phyloP scores from a whole-genome alignment of 2,888 invertebrate species.

The Syrphus vitripennis region DNA sequence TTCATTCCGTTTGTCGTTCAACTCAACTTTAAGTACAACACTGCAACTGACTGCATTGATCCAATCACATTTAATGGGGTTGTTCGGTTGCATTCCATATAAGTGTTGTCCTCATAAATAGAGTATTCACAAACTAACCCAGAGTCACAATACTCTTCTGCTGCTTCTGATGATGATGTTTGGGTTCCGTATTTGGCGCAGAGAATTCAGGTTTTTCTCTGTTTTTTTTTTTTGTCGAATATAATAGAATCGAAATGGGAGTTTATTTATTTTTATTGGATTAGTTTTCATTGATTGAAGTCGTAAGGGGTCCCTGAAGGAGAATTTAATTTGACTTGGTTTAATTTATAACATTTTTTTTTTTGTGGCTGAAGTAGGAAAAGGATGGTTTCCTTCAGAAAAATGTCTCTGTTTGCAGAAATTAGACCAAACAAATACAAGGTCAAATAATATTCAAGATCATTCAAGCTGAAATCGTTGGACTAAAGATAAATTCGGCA shows the following conservation, averaged over 20 bases:
- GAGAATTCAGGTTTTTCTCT: constrained; percentile 29
- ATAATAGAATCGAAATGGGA: constrained; percentile 2
- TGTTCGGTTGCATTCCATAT: constrained; percentile 50
- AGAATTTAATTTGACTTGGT: background rate
- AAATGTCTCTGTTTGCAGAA: background rate
- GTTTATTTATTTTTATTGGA: constrained; percentile 6
- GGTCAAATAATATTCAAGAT: too few relatives aligned
- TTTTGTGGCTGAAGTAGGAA: background rate
- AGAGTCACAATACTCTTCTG: constrained; percentile 34
- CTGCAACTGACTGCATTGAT: constrained; percentile 13
- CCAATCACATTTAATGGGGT: constrained; percentile 42
- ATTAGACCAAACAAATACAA: too few relatives aligned
- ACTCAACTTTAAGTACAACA: background rate
- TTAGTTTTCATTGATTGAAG: background rate
- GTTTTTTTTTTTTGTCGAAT: background rate
- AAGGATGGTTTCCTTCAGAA: background rate
- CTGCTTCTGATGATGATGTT: constrained; percentile 6
- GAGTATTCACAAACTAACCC: constrained; percentile 6
- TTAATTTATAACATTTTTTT: background rate
- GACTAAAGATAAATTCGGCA: too few relatives aligned
- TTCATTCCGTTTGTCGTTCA: background rate
- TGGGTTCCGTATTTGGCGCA: constrained; percentile 41
- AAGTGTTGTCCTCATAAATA: constrained; percentile 44
- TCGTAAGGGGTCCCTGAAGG: background rate
- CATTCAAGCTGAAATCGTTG: too few relatives aligned